Percentiles rank a stretch among this genome's conserved stretches.
Conservation (phyloP, 2,888 invertebrate genomes). For the Ornithoptera priamus region DNA sequence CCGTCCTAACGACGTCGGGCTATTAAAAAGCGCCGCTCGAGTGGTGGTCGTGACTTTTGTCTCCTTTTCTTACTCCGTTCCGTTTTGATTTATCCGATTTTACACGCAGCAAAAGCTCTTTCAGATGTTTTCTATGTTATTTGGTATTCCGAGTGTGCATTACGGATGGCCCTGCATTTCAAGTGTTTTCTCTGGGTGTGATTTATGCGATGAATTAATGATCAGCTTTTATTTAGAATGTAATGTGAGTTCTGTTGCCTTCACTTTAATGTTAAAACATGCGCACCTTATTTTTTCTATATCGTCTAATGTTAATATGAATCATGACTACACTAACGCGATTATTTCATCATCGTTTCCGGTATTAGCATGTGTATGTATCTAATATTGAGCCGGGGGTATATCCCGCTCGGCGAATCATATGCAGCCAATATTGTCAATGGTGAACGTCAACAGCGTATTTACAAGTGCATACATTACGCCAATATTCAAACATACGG, state of each 20-base stretch:
- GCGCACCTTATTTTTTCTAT: constrained; percentile 11
- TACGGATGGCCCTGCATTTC: constrained; percentile 38
- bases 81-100: constrained; percentile 41
- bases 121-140: constrained; percentile 33
- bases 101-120: constrained; percentile 34
- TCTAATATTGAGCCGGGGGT: constrained; percentile 8
- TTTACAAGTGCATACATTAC: constrained; percentile 39
- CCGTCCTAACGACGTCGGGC: constrained; percentile 66
- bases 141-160: constrained; percentile 40
- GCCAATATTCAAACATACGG: constrained; percentile 48
- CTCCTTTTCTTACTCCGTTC: constrained; percentile 45
- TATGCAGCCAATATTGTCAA: constrained; percentile 37
- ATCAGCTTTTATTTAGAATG: constrained; percentile 38
- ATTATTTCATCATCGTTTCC: too few relatives aligned
- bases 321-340: not conserved
- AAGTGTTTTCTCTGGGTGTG: constrained; percentile 43
- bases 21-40: constrained; percentile 64
- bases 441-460: constrained; percentile 37
- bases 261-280: constrained; percentile 36
- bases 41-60: constrained; percentile 66
- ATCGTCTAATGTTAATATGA: constrained; percentile 9
- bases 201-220: constrained; percentile 45
- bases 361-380: constrained; percentile 10
- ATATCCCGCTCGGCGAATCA: constrained; percentile 17
- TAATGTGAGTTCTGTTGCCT: constrained; percentile 39